Conservation (phyloP, 2,113 vertebrate species). For the Pelecanoides urinatrix region DNA sequence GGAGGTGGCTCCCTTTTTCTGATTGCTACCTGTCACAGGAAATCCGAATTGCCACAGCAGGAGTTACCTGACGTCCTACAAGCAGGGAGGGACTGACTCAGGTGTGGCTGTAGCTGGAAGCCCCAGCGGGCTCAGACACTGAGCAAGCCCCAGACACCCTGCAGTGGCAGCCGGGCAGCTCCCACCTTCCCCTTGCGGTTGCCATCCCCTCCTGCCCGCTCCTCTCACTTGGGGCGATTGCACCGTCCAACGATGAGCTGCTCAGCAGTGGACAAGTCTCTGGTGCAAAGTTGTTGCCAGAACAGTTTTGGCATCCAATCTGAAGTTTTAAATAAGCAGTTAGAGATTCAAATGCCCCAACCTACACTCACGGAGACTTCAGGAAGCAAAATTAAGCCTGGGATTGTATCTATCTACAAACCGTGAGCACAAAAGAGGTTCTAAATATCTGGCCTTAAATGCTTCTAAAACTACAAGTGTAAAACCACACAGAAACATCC, state of each 20-base stretch:
- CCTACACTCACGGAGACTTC: background rate
- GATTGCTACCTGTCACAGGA: background rate
- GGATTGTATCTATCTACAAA: background rate
- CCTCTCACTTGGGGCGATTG: background rate
- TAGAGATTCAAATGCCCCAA: background rate
- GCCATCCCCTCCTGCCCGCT: background rate
- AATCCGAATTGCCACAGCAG: background rate
- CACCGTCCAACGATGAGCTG: background rate
- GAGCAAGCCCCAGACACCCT: background rate
- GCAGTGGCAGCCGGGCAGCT: background rate
- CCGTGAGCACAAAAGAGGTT: background rate
- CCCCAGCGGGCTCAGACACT: rapidly evolving
- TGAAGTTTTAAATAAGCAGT: background rate
- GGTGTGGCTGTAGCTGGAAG: background rate
- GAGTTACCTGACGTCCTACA: background rate
- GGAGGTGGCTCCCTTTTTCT: background rate
- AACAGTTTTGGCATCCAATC: background rate
- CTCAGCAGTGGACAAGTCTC: background rate
- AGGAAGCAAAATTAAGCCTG: background rate
- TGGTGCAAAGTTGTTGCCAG: background rate
- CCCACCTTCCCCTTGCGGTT: background rate
- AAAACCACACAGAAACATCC: background rate
- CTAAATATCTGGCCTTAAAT: background rate
- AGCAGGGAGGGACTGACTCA: background rate
- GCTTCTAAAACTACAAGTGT: background rate